Conservation (phyloP, 2,888 invertebrate species). For the Agrenia bidenticulata region DNA sequence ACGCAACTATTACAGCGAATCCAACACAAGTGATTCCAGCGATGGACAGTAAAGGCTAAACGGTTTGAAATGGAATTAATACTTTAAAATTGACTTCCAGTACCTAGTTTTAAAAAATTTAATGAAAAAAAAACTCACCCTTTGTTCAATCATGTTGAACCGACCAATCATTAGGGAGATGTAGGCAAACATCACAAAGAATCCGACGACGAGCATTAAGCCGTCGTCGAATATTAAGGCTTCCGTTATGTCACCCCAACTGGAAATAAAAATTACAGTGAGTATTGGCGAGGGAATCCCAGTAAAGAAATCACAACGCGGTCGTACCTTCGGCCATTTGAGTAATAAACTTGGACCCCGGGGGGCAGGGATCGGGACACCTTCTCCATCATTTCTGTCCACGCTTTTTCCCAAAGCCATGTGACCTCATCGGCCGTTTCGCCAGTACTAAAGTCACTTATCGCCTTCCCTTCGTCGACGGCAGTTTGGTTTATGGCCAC, state of each 20-base stretch:
- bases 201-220: slow-evolving; percentile 68
- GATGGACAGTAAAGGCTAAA: slow-evolving; percentile 65
- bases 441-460: slow-evolving; percentile 72
- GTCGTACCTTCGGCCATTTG: slow-evolving; percentile 63
- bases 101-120: no score
- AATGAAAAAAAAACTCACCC: slow-evolving; percentile 58
- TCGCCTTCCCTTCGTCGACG: slow-evolving; percentile 67
- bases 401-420: slow-evolving; percentile 65
- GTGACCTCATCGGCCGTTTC: slow-evolving; percentile 67
- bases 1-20: slow-evolving; percentile 70
- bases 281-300: slow-evolving; percentile 22
- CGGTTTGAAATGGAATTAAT: slow-evolving; percentile 8
- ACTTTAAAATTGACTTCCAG: not conserved
- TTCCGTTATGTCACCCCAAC: slow-evolving; percentile 74
- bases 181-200: slow-evolving; percentile 71
- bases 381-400: slow-evolving; percentile 59
- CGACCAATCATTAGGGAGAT: slow-evolving; percentile 71
- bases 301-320: not conserved
- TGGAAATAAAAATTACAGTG: no score
- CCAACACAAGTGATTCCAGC: slow-evolving; percentile 71
- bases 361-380: slow-evolving; percentile 54
- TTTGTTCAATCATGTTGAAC: slow-evolving; percentile 71
- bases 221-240: slow-evolving; percentile 72
- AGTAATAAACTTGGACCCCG: slow-evolving; percentile 61
- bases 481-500: slow-evolving; percentile 63